Evolutionary conservation across 2,113 vertebrate species (phyloP).

Genomic region (Hyperoodon ampullatus): DNA sequence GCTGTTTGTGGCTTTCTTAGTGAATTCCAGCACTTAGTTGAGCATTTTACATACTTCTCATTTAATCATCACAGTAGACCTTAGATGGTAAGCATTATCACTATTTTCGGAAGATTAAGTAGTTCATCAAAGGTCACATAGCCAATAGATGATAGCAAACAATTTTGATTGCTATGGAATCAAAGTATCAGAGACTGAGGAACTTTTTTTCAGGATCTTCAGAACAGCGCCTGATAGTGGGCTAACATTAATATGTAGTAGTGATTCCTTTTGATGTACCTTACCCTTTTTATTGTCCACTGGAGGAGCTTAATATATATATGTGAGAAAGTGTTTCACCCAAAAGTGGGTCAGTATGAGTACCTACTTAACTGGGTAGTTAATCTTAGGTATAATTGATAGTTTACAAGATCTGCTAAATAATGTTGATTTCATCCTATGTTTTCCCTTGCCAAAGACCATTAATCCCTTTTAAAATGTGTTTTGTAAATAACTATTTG

Average conservation of each 20-base stretch:
- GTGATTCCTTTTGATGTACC: background rate
- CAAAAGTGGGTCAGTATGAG: background rate
- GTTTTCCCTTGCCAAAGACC: background rate
- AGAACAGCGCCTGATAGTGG: background rate
- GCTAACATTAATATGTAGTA: background rate
- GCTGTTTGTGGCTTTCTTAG: background rate
- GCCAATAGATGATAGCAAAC: background rate
- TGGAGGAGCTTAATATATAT: background rate
- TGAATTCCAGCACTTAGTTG: background rate
- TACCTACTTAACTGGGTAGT: background rate
- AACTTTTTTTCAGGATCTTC: background rate
- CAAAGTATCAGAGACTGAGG: background rate
- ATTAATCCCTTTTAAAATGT: background rate
- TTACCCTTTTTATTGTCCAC: background rate
- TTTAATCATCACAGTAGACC: background rate
- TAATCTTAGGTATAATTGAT: background rate
- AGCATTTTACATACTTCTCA: background rate
- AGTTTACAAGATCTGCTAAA: background rate
- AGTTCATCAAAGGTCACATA: background rate
- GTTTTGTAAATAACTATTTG: background rate
- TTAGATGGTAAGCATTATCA: background rate
- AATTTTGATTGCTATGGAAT: background rate
- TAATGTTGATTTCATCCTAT: background rate
- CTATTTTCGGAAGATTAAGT: background rate
- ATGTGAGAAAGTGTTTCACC: background rate